A percentile compares a stretch with the other conserved stretches of the same genome.
These are phyloP conservation scores for Chorisops tibialis DNA, from an alignment of 2,888 invertebrate species.

Conservation along the genomic window DNA sequence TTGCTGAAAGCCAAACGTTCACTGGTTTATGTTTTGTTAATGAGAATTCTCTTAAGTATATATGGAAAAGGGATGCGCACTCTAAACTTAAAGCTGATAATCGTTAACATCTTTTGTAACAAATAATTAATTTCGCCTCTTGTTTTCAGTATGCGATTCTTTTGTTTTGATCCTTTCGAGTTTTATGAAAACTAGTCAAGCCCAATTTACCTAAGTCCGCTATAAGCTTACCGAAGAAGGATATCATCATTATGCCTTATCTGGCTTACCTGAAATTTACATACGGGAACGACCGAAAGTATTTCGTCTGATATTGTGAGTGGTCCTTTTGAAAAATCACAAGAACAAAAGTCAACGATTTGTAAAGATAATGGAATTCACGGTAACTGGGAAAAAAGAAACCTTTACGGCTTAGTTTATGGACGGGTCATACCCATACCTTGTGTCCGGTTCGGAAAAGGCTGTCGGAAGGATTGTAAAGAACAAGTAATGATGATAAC, in stretches of 20 bases:
- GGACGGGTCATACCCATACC: background rate
- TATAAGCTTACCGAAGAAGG: too few species aligned
- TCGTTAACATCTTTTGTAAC: too few species aligned
- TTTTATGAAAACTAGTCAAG: conserved; percentile 11
- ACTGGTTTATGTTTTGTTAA: too few species aligned
- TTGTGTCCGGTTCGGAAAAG: background rate
- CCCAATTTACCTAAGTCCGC: background rate
- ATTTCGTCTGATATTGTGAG: too few species aligned
- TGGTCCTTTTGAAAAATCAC: conserved; percentile 9
- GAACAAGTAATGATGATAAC: conserved; percentile 23
- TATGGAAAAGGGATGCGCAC: too few species aligned
- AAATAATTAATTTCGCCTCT: too few species aligned
- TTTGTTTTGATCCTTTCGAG: conserved; percentile 6
- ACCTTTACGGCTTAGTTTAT: background rate
- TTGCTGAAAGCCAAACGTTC: background rate
- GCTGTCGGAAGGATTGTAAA: background rate
- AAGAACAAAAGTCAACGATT: conserved; percentile 19
- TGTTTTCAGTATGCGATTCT: too few species aligned
- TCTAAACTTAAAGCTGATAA: too few species aligned
- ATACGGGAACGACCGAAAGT: too few species aligned
- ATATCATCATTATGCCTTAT: too few species aligned
- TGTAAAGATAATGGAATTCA: conserved; percentile 13
- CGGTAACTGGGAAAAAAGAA: conserved; percentile 16
- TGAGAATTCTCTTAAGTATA: too few species aligned
- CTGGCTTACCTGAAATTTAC: too few species aligned